These are phyloP conservation scores for Miltochrista miniata DNA, from an alignment of 2,888 invertebrate genomes.

Conservation along the genomic window DNA sequence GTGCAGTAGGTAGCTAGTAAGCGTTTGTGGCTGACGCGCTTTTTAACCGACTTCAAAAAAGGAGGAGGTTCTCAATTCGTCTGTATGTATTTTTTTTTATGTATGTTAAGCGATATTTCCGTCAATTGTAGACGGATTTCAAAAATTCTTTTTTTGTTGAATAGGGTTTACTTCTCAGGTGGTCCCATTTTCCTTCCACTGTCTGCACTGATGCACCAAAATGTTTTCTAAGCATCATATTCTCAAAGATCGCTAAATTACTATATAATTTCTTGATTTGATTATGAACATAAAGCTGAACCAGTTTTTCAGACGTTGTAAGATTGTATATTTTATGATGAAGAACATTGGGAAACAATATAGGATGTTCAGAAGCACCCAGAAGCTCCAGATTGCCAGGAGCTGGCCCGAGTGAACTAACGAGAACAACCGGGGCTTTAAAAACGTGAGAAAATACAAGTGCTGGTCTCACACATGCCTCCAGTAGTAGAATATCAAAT, in stretches of 20 bases:
- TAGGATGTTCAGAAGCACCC: constrained; percentile 44
- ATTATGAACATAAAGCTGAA: constrained; percentile 31
- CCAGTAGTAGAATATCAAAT: constrained; percentile 45
- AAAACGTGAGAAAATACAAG: constrained; percentile 30
- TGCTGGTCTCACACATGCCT: constrained; percentile 29
- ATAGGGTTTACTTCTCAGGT: too few relatives aligned
- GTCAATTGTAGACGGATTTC: too few relatives aligned
- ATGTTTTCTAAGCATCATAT: constrained; percentile 24
- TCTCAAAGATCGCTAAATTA: constrained; percentile 3
- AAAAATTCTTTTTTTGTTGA: too few relatives aligned
- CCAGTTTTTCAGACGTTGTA: constrained; percentile 44
- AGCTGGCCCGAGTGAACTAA: constrained; percentile 46
- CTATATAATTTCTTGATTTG: constrained; percentile 3
- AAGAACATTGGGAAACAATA: constrained; percentile 37
- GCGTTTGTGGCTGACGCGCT: too few relatives aligned
- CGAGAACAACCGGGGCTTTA: constrained; percentile 43
- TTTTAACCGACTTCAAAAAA: too few relatives aligned
- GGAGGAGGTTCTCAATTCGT: too few relatives aligned
- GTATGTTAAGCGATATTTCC: too few relatives aligned
- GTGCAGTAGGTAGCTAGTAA: too few relatives aligned
- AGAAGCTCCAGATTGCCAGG: constrained; percentile 28
- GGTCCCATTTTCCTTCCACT: too few relatives aligned
- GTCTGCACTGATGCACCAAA: constrained; percentile 37
- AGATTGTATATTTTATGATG: constrained; percentile 37
- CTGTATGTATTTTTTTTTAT: too few relatives aligned